Evolutionary conservation across 2,113 vertebrate genomes (phyloP), one percentile per base, ranked within the genome.

Genomic region (Periophthalmus modestus): DNA sequence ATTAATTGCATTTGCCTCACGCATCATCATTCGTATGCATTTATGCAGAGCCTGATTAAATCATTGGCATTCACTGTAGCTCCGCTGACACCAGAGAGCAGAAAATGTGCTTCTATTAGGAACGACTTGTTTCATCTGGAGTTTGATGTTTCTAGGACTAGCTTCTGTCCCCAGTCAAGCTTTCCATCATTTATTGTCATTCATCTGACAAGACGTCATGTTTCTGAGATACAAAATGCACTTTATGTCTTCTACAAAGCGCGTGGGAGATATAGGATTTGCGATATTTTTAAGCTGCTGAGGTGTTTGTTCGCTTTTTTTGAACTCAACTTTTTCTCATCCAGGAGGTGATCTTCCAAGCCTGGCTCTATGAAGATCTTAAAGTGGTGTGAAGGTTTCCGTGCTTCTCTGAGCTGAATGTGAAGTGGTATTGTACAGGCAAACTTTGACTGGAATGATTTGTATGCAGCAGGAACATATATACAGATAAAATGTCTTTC

Each of bases 381-480:
- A 72, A 73, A 79, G 73, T 19, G n/a, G 58, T 77, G 72, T 80
- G 74, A 77, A 86, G 69, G 75, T 82, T 78, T 82, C 62, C 19
- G 54, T 66, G 80, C 34, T 36, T 70, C 67, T 67, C 69, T 75
- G 84, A 87, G 80, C 80, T 83, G 83, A 88, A 88, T 87, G 47
- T 74, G 81, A 82, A 87, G 77, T 50, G 36, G 48, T 72, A 74
- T 69, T 33, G 43, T 66, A 74, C 72, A 81, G 88, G 83, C 74
- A 77, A 81, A 84, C 67, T 81, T 83, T 65, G 69, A 67, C 72
- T 57, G 58, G 70, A 74, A 80, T 14, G 12, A 87, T 90, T 82
- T 89, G 87, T 86, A 90, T 89, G 89, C 89, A 72, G 82, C 75
- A 71, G 78, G 79, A 82, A 82, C 39, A 43, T 79, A 72, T 69